phyloP scores from a whole-genome alignment of 2,888 invertebrate genomes.

The Rhingia campestris region DNA sequence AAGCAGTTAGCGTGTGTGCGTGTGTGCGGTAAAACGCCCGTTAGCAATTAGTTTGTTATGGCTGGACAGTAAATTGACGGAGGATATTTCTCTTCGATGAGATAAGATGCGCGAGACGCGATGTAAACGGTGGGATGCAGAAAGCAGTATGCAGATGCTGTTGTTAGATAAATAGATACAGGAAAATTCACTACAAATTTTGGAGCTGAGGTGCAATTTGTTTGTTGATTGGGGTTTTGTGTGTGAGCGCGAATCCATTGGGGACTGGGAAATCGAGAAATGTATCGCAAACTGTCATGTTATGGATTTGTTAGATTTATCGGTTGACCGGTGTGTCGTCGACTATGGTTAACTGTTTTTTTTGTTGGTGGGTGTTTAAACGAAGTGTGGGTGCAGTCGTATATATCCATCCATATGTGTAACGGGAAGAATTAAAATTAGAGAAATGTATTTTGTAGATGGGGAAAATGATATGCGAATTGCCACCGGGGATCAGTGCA shows the following conservation, averaged over 20 bases:
- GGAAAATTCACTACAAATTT: constrained; percentile 55
- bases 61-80: constrained; percentile 65
- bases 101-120: constrained; percentile 53
- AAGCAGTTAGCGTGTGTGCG: neutral
- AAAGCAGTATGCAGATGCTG: constrained; percentile 31
- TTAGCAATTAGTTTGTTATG: constrained; percentile 67
- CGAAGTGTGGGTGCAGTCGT: neutral
- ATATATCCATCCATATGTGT: too few relatives aligned
- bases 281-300: constrained; percentile 22
- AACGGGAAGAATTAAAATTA: too few relatives aligned
- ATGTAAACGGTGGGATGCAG: too few relatives aligned
- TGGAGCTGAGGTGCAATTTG: constrained; percentile 56
- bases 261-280: neutral
- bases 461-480: too few relatives aligned
- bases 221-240: constrained; percentile 50
- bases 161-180: constrained; percentile 58
- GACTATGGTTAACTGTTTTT: too few relatives aligned
- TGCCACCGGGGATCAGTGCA: too few relatives aligned
- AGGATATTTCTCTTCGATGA: constrained; percentile 47
- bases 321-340: constrained; percentile 15
- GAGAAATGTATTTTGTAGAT: too few relatives aligned
- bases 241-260: constrained; percentile 13
- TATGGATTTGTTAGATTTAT: constrained; percentile 32
- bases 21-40: constrained; percentile 47
- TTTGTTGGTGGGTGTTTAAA: constrained; percentile 27